These are phyloP conservation scores for Anser brachyrhynchus DNA, from an alignment of 2,113 vertebrate species.

Conservation along the genomic window DNA sequence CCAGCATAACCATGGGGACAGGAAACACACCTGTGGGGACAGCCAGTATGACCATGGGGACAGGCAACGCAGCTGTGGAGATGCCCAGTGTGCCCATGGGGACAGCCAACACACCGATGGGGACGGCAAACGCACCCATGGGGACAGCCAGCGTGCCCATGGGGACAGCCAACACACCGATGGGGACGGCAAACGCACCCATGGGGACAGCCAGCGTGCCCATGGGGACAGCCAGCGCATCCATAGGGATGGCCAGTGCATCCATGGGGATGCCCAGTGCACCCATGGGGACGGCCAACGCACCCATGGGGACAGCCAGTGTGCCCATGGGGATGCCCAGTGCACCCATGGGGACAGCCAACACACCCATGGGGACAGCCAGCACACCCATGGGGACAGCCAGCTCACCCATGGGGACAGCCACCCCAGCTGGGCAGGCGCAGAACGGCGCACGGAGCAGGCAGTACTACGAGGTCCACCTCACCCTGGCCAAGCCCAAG, in stretches of 20 bases:
- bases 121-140: background rate
- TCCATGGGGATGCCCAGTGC: no score
- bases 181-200: background rate
- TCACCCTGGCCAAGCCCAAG: conserved; percentile 79
- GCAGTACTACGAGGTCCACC: conserved; percentile 78
- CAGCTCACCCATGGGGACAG: background rate
- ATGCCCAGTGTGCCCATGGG: background rate
- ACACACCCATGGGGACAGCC: background rate
- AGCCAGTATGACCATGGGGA: background rate
- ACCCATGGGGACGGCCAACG: no score
- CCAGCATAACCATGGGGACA: background rate
- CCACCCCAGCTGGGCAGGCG: background rate
- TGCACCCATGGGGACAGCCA: background rate
- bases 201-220: background rate
- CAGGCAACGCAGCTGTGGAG: no score
- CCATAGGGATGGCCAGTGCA: no score
- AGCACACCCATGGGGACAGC: background rate
- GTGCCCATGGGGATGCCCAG: background rate
- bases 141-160: background rate
- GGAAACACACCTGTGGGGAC: background rate
- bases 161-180: background rate
- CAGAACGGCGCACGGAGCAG: background rate
- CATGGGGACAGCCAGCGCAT: background rate
- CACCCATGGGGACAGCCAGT: no score
- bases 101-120: background rate